These are phyloP conservation scores for Brachypteracias leptosomus DNA, from an alignment of 2,113 vertebrate species.

Conservation along the genomic window DNA sequence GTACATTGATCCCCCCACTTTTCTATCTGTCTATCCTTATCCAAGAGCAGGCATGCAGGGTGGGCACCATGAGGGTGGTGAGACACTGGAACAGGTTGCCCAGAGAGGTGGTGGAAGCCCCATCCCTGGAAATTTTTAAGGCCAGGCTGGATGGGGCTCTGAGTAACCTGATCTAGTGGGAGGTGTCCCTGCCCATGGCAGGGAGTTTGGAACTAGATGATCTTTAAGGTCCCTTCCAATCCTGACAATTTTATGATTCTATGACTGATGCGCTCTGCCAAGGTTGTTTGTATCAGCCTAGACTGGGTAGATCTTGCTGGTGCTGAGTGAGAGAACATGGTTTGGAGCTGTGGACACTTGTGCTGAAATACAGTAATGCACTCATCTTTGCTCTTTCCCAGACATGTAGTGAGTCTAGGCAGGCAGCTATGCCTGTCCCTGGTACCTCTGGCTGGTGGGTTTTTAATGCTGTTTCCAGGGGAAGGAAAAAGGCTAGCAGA, in stretches of 20 bases:
- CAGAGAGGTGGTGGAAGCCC: too few relatives aligned
- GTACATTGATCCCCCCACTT: neutral
- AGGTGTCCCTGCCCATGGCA: too few relatives aligned
- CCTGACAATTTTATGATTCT: too few relatives aligned
- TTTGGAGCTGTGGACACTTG: neutral
- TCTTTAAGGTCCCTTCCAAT: too few relatives aligned
- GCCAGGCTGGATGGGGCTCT: too few relatives aligned
- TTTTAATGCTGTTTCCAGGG: neutral
- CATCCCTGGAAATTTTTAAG: too few relatives aligned
- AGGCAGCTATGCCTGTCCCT: neutral
- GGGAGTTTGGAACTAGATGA: too few relatives aligned
- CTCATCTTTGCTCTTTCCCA: neutral
- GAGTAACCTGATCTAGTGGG: too few relatives aligned
- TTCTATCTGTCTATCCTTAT: neutral
- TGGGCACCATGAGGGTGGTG: too few relatives aligned
- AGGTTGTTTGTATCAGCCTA: neutral
- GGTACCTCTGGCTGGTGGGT: neutral
- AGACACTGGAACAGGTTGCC: too few relatives aligned
- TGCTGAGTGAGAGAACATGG: rapidly evolving
- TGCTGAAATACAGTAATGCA: neutral
- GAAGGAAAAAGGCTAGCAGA: neutral
- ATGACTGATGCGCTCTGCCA: neutral
- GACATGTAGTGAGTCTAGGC: neutral
- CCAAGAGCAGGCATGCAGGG: rapidly evolving
- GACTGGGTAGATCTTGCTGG: neutral